Evolutionary conservation across 2,797 vertebrate genomes (phyloP).

Genomic region (Lagorchestes hirsutus): DNA sequence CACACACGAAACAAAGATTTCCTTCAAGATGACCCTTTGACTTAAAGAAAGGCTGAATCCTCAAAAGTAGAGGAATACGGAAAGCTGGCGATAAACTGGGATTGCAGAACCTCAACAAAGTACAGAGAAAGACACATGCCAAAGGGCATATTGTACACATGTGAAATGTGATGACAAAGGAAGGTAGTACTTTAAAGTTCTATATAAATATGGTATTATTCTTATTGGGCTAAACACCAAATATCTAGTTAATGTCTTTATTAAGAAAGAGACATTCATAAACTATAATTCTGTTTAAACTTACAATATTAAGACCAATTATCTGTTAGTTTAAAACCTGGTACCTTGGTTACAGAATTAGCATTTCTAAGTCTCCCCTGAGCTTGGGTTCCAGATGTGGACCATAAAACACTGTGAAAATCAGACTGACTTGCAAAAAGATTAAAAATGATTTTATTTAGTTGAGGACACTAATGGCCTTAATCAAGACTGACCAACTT

Average conservation of each 20-base stretch:
- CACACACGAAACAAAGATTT: background rate
- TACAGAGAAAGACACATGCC: background rate
- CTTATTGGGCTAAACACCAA: slow-evolving; percentile 13
- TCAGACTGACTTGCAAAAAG: slow-evolving; percentile 26
- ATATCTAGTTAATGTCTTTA: slow-evolving; percentile 31
- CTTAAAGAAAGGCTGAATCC: background rate
- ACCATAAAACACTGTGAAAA: slow-evolving; percentile 43
- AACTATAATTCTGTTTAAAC: slow-evolving; percentile 10
- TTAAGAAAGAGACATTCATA: slow-evolving; percentile 13
- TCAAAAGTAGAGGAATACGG: background rate
- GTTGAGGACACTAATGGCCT: slow-evolving; percentile 31
- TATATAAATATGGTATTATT: background rate
- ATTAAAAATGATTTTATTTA: slow-evolving; percentile 41
- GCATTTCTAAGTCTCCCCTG: background rate
- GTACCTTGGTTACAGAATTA: slow-evolving; percentile 12
- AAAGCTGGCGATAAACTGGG: background rate
- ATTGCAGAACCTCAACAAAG: background rate
- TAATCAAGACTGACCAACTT: slow-evolving; percentile 51
- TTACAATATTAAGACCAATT: slow-evolving; percentile 21
- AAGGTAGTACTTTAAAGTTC: background rate
- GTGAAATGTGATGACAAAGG: background rate
- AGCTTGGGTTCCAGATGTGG: slow-evolving; percentile 37
- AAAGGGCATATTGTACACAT: background rate
- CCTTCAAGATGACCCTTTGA: background rate
- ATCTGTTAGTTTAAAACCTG: slow-evolving; percentile 32